Evolutionary conservation across 92 coral and sea anemone genomes (phyloP).

Genomic region (Parazoanthus atlanticus): DNA sequence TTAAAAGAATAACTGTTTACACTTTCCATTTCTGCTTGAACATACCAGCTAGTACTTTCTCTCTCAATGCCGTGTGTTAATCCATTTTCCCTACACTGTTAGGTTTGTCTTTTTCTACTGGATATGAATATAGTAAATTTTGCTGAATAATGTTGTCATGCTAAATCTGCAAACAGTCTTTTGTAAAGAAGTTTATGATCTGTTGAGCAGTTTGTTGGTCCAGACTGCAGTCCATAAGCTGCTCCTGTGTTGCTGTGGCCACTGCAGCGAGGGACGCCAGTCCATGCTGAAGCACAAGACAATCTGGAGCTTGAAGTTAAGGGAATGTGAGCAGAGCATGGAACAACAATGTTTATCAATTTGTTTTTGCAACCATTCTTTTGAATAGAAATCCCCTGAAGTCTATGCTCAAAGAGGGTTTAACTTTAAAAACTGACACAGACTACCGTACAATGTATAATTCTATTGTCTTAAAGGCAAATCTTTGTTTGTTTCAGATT

Average conservation of each 20-base stretch:
- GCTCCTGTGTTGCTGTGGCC: constrained; percentile 82
- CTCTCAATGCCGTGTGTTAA: too few species aligned
- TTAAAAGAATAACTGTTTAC: too few species aligned
- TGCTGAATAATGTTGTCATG: not conserved
- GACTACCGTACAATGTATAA: not conserved
- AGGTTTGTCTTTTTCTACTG: too few species aligned
- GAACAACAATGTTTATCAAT: not conserved
- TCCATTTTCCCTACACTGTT: too few species aligned
- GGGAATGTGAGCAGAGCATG: not conserved
- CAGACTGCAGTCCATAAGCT: constrained; percentile 93
- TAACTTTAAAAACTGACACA: not conserved
- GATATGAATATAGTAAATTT: too few species aligned
- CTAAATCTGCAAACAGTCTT: constrained; percentile 54
- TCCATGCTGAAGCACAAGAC: constrained; percentile 97
- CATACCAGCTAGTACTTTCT: too few species aligned
- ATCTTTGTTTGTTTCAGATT: too few species aligned
- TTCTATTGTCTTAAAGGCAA: too few species aligned
- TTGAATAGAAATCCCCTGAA: not conserved
- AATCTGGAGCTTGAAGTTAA: constrained; percentile 51
- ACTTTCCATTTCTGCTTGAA: too few species aligned
- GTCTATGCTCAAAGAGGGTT: too few species aligned
- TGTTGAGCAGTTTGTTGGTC: constrained; percentile 87
- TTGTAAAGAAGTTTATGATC: constrained; percentile 77
- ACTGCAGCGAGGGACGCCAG: constrained; percentile 76
- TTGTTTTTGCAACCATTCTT: not conserved